These are phyloP conservation scores for Megalonaias nervosa DNA, from an alignment of 1,140 invertebrate genomes.

Conservation along the genomic window DNA sequence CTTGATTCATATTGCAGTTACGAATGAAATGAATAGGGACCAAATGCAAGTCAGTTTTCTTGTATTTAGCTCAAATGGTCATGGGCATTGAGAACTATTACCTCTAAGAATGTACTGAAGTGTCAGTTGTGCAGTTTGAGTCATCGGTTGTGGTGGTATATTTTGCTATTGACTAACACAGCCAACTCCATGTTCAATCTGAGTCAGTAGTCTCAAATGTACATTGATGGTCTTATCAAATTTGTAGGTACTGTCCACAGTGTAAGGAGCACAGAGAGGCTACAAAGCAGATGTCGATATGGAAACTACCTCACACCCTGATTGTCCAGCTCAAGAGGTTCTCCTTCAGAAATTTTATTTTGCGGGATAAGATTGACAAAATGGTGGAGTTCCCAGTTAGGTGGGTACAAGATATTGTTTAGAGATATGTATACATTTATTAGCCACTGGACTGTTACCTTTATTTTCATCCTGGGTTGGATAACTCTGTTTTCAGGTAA, in stretches of 20 bases:
- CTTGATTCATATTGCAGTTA: too few relatives aligned
- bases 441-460: too few relatives aligned
- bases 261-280: constrained; percentile 70
- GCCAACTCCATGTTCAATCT: not conserved
- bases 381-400: constrained; percentile 74
- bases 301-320: constrained; percentile 68
- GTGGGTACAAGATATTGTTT: constrained; percentile 41
- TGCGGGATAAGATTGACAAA: constrained; percentile 75
- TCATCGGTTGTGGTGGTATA: too few relatives aligned
- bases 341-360: constrained; percentile 67
- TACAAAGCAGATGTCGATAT: constrained; percentile 69
- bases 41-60: too few relatives aligned
- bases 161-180: not conserved
- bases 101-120: too few relatives aligned
- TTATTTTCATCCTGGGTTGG: too few relatives aligned
- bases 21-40: too few relatives aligned
- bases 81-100: too few relatives aligned
- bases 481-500: too few relatives aligned
- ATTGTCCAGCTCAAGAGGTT: constrained; percentile 71
- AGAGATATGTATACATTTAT: too few relatives aligned
- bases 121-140: too few relatives aligned
- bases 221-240: not conserved
- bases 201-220: not conserved
- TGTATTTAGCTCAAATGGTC: too few relatives aligned
- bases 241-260: constrained; percentile 67